Evolutionary conservation across 2,797 vertebrate species (phyloP), one percentile per base, ranked within the genome.

Genomic region (Falco berigora): DNA sequence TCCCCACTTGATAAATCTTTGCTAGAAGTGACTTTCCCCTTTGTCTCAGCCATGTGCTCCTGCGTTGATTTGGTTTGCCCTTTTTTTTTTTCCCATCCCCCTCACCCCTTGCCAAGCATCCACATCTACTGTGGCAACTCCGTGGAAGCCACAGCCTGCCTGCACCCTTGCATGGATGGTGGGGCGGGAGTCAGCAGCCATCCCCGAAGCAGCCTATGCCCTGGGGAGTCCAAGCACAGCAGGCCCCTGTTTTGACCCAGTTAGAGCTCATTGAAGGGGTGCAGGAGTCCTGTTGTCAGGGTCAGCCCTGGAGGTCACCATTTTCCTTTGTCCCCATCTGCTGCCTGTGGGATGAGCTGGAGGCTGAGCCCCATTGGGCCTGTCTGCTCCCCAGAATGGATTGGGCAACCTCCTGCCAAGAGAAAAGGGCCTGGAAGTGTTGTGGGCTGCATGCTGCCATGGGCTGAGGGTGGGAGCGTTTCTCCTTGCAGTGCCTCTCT

Each of bases 381-480:
- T 67, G 63, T 85, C 92, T 80, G 74, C 53, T 75, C 61, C 56
- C 93, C 93, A 73, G 0, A 74, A 61, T 2, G 6, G 46, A 28
- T 4, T 73, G 77, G 87, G 78, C 88, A 88, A 79, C 72, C 75
- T 96, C 38, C 73, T 44, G 23, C 44, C 68, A 11, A 19, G 59
- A 58, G 77, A 38, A 40, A 12, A 75, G 82, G 75, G 92, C 34
- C 82, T 88, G 90, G 66, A 16, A 18, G 55, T 53, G 34, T 30
- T 76, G 77, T 66, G 83, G 95, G 94, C 88, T 95, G 94, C 94
- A 96, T 96, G 97, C 92, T 92, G 80, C 91, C 4, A 2, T 79
- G 86, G 94, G 87, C 81, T 25, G 76, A 87, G 90, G 91, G 61
- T 38, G 36, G 34, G 36, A 63, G 25, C 5, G 2, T 16, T 49